These are phyloP conservation scores for Diplolepis rosae DNA, from an alignment of 2,888 invertebrate genomes.

Conservation along the genomic window DNA sequence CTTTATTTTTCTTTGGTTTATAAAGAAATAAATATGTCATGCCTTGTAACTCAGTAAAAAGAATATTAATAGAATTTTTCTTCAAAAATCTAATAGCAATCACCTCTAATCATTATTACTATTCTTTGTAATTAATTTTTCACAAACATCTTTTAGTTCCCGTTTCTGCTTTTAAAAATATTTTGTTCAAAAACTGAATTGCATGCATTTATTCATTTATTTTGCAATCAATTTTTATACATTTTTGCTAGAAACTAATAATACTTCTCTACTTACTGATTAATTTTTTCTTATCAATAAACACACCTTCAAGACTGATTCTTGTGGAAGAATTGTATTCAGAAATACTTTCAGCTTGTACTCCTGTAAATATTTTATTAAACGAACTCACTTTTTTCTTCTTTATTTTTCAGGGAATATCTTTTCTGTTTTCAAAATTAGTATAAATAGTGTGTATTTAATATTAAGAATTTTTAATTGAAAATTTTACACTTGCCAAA, in stretches of 20 bases:
- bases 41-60: too few relatives aligned
- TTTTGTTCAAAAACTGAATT: not conserved
- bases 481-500: not conserved
- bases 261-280: not conserved
- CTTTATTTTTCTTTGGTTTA: not conserved
- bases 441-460: not conserved
- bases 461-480: not conserved
- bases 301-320: constrained; percentile 4
- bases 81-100: too few relatives aligned
- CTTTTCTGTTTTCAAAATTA: too few relatives aligned
- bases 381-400: not conserved
- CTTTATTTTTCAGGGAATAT: not conserved
- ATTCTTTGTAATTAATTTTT: not conserved
- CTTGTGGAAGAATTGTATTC: not conserved
- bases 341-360: too few relatives aligned
- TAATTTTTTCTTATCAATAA: not conserved
- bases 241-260: not conserved
- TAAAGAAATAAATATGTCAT: not conserved
- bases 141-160: not conserved
- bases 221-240: not conserved
- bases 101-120: too few relatives aligned
- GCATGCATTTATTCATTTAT: not conserved
- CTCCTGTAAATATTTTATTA: not conserved
- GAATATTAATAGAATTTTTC: too few relatives aligned
- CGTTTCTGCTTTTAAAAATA: not conserved